Evolutionary conservation across 1,140 invertebrate genomes (phyloP).

Genomic region (Drosophila sp.): DNA sequence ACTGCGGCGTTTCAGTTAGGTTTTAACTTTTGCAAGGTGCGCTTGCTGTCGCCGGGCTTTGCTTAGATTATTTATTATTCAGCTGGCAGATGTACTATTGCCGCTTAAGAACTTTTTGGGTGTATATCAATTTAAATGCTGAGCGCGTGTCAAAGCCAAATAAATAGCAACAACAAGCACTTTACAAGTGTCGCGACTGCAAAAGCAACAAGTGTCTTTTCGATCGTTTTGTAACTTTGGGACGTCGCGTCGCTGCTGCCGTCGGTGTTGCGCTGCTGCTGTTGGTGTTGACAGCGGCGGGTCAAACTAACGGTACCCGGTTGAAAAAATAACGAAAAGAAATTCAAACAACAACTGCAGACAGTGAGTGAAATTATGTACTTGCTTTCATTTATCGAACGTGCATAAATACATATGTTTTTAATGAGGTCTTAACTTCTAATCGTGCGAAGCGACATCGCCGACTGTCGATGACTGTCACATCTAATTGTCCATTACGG

Average conservation of each 20-base stretch:
- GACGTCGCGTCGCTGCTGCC: constrained; percentile 28
- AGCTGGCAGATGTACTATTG: constrained; percentile 5
- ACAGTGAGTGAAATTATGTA: constrained; percentile 69
- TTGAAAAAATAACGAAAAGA: constrained; percentile 54
- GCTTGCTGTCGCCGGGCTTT: constrained; percentile 34
- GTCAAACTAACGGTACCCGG: constrained; percentile 72
- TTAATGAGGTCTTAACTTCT: constrained; percentile 31
- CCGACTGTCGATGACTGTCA: constrained; percentile 11
- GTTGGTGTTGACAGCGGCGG: constrained; percentile 51
- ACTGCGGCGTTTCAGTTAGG: constrained; percentile 41
- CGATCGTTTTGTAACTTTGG: constrained; percentile 36
- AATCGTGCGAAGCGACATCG: constrained; percentile 21
- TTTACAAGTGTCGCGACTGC: constrained; percentile 39
- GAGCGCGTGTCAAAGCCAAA: constrained; percentile 45
- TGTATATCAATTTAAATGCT: constrained; percentile 33
- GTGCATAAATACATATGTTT: constrained; percentile 28
- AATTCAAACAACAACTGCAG: constrained; percentile 62
- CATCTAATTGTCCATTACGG: constrained; percentile 30
- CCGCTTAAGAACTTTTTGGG: constrained; percentile 44
- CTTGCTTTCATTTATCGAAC: constrained; percentile 59
- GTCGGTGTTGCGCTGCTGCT: constrained; percentile 25
- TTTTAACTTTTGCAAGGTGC: constrained; percentile 55
- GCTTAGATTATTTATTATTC: constrained; percentile 18
- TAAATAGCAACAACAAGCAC: constrained; percentile 15
- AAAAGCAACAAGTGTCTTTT: constrained; percentile 43